Evolutionary conservation across 2,888 invertebrate species (phyloP), one percentile per base, ranked within the genome.

Genomic region (Chloromyia formosa): DNA sequence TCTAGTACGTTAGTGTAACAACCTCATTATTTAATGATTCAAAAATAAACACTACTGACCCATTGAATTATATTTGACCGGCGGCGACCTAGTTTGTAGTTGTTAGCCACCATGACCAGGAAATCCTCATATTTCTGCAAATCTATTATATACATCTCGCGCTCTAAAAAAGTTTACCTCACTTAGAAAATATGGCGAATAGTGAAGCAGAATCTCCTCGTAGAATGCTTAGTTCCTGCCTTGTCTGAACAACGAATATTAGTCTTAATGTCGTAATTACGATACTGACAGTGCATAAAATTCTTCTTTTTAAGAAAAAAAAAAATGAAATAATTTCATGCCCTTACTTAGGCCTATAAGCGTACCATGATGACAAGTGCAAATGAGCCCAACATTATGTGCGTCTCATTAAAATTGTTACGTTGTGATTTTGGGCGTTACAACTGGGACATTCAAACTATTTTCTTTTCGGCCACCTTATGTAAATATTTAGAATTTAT

Each of bases 351-450:
- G 2, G 49, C 14, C 49, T 35, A 49, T 49, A 10, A 49, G 12
- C 49, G n/a, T n/a, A 49, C 16, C 2, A 49, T 49, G 49, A 49
- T 49, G 49, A n/a, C 49, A 49, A 1, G 49, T 49, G 16, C 49
- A n/a, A 49, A n/a, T n/a, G 49, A 49, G 12, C 27, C 27, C 27
- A 7, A 35, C 27, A 35, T 35, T 35, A 35, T 35, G 27, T 35
- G 27, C 49, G 60, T 27, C 27, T 60, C 60, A 22, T n/a, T n/a
- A n/a, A 27, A 60, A 23, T 60, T 23, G 60, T 60, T 60, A 60
- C 20, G 27, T 60, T 23, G 60, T 60, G 60, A 60, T 60, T 23
- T 60, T 60, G 60, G 60, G 60, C 60, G 60, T 60, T 60, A 60
- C 20, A 60, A 60, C 27, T 60, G 60, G 60, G 22, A 23, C 60